Percentiles rank a stretch among this genome's conserved stretches.
phyloP scores from a whole-genome alignment of 2,113 vertebrate genomes.

The Neodontobutis hainanensis region DNA sequence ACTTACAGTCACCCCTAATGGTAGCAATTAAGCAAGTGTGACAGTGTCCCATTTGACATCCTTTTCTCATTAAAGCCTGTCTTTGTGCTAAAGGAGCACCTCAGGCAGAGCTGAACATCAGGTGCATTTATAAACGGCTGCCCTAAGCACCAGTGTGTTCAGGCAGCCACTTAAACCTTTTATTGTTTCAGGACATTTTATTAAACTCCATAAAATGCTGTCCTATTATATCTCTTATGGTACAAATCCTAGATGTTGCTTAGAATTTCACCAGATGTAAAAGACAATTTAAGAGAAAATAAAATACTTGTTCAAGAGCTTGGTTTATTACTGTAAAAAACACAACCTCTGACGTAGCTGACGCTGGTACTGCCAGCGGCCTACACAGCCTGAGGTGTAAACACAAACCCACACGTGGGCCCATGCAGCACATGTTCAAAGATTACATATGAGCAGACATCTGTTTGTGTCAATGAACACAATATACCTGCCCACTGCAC shows the following conservation, averaged over 20 bases:
- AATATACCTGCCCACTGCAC: no score
- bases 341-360: no score
- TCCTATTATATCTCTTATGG: slow-evolving; percentile 10
- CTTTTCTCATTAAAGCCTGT: slow-evolving; percentile 23
- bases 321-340: background rate
- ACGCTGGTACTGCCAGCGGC: no score
- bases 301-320: background rate
- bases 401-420: no score
- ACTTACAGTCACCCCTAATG: slow-evolving; percentile 4
- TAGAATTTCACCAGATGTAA: background rate
- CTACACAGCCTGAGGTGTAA: no score
- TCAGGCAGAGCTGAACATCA: slow-evolving; percentile 30
- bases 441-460: no score
- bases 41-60: slow-evolving; percentile 1
- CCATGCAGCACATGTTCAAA: no score
- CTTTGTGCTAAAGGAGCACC: slow-evolving; percentile 17
- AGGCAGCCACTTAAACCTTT: slow-evolving; percentile 11
- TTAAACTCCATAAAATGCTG: background rate
- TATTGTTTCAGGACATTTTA: background rate
- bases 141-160: slow-evolving; percentile 4
- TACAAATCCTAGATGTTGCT: background rate
- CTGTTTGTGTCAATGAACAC: no score
- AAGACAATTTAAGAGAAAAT: background rate
- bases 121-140: slow-evolving; percentile 27
- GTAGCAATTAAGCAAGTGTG: slow-evolving; percentile 3